These are phyloP conservation scores for Halcyon malimbica DNA, from an alignment of 2,113 vertebrate genomes.

Conservation along the genomic window DNA sequence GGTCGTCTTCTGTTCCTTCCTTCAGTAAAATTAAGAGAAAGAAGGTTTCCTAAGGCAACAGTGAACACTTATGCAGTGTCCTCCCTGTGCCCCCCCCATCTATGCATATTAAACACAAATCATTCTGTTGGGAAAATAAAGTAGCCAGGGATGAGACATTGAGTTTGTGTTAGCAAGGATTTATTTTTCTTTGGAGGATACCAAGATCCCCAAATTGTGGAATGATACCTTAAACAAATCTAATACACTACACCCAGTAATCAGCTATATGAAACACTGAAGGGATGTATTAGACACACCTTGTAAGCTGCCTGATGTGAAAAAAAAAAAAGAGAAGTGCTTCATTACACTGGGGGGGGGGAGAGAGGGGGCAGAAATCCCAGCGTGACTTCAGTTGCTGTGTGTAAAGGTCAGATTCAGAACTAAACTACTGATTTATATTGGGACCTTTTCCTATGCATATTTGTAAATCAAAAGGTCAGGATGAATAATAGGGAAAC, in stretches of 20 bases:
- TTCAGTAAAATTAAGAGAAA: background rate
- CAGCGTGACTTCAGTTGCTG: background rate
- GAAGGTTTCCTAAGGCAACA: background rate
- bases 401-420: slow-evolving; percentile 16
- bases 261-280: background rate
- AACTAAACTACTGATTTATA: background rate
- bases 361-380: background rate
- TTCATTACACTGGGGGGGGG: background rate
- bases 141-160: background rate
- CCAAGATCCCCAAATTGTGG: background rate
- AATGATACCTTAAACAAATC: background rate
- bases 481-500: background rate
- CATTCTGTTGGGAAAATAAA: background rate
- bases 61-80: background rate
- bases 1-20: background rate
- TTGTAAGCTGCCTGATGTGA: background rate
- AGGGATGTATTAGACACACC: background rate
- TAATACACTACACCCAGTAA: background rate
- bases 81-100: background rate
- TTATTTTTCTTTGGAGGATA: background rate
- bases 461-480: slow-evolving; percentile 45
- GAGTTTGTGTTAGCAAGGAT: background rate
- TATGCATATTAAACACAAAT: background rate
- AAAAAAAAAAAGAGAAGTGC: background rate
- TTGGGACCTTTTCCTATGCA: background rate